A percentile compares a stretch with the other conserved stretches of the same genome.
Evolutionary conservation across 2,888 invertebrate genomes (phyloP).

Genomic region (Parthenolecanium corni): DNA sequence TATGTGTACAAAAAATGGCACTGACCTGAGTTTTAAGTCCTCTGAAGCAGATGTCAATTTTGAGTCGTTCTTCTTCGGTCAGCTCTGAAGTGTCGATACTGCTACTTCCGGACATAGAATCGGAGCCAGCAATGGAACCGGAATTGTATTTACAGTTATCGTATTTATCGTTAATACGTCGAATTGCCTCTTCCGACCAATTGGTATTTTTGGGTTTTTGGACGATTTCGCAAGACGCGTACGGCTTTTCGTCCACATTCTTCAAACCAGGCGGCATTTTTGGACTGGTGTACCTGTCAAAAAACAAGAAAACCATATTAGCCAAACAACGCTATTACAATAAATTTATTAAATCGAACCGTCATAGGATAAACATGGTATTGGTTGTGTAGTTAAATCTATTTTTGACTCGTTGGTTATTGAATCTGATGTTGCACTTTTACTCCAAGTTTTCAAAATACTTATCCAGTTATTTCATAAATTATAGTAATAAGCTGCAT

Average conservation of each 20-base stretch:
- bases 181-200: slow-evolving; percentile 24
- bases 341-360: too few species aligned
- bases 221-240: slow-evolving; percentile 25
- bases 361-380: too few species aligned
- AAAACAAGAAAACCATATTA: too few species aligned
- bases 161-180: slow-evolving; percentile 24
- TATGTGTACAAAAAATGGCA: too few species aligned
- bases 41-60: slow-evolving; percentile 60
- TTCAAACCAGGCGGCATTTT: slow-evolving; percentile 23
- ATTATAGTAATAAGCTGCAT: too few species aligned
- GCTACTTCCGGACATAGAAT: slow-evolving; percentile 33
- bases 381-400: too few species aligned
- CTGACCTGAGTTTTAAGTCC: slow-evolving; percentile 61
- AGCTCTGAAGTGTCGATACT: slow-evolving; percentile 38
- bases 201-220: slow-evolving; percentile 18
- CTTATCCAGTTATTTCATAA: too few species aligned
- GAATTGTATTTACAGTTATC: slow-evolving; percentile 24
- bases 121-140: slow-evolving; percentile 33
- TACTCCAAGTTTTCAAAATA: too few species aligned
- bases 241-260: slow-evolving; percentile 17
- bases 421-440: too few species aligned
- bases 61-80: slow-evolving; percentile 52
- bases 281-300: too few species aligned
- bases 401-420: too few species aligned
- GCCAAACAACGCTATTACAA: too few species aligned